phyloP scores from a whole-genome alignment of 2,888 invertebrate species.

The Sinhomidia bicolor region DNA sequence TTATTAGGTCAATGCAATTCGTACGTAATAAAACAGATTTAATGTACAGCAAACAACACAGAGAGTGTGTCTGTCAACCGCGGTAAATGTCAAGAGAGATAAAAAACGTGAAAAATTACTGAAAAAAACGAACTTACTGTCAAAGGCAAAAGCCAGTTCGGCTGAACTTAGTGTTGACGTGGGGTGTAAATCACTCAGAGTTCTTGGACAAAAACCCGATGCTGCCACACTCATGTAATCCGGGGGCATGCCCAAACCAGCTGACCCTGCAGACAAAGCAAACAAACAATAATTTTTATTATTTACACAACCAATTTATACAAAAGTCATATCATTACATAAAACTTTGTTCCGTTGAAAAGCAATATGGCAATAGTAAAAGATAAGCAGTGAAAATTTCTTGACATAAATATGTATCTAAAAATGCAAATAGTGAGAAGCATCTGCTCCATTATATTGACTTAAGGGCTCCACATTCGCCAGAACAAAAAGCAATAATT shows the following conservation, averaged over 20 bases:
- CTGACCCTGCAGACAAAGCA: conserved; percentile 77
- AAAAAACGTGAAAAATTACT: conserved; percentile 50
- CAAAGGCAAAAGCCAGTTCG: conserved; percentile 93
- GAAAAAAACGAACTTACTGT: conserved; percentile 85
- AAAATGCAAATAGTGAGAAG: neutral
- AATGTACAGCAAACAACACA: neutral
- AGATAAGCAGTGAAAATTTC: neutral
- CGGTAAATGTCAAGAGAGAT: neutral
- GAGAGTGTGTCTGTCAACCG: neutral
- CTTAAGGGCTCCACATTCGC: neutral
- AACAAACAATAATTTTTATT: conserved; percentile 42
- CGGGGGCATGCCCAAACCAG: conserved; percentile 84
- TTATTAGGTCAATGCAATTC: neutral
- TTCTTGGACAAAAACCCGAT: conserved; percentile 82
- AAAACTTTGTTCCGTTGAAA: neutral
- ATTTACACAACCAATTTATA: conserved; percentile 33
- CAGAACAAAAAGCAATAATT: neutral
- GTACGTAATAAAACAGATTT: conserved; percentile 9
- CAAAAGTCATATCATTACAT: neutral
- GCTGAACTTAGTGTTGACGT: conserved; percentile 89
- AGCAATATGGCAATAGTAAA: neutral
- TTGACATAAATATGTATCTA: conserved; percentile 4
- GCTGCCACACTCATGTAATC: conserved; percentile 84
- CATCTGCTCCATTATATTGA: neutral
- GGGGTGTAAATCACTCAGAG: conserved; percentile 83